These are phyloP conservation scores for Orthonyx spaldingii DNA, from an alignment of 2,113 vertebrate species.

Conservation along the genomic window DNA sequence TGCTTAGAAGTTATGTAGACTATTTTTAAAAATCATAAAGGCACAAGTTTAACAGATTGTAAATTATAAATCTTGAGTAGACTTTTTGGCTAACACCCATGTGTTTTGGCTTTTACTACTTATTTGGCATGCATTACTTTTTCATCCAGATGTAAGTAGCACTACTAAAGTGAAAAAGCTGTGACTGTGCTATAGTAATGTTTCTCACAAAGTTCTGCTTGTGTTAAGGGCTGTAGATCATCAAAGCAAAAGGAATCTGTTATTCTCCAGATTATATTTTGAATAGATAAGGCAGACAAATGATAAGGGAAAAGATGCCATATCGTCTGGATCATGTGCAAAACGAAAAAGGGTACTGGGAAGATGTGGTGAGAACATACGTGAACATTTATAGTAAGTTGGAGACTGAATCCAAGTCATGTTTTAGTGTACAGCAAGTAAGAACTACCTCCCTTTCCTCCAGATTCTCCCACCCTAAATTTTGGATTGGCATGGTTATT, in stretches of 20 bases:
- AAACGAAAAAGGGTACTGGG: neutral
- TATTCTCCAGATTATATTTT: neutral
- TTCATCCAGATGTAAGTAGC: neutral
- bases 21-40: neutral
- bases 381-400: neutral
- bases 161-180: neutral
- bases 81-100: neutral
- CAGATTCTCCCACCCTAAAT: neutral
- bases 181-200: neutral
- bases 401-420: neutral
- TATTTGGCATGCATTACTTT: neutral
- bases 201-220: neutral
- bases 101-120: constrained; percentile 13
- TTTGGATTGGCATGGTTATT: neutral
- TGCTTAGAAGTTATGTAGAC: neutral
- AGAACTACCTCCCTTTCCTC: neutral
- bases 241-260: neutral
- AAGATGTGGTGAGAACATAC: neutral
- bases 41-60: neutral
- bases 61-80: neutral
- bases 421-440: neutral
- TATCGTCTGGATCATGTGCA: neutral
- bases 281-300: neutral
- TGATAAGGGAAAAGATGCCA: neutral
- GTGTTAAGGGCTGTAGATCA: neutral